Percentiles rank a stretch among this genome's conserved stretches.
Conservation (phyloP, 2,797 vertebrate genomes). For the Poeciliopsis presidionis region DNA sequence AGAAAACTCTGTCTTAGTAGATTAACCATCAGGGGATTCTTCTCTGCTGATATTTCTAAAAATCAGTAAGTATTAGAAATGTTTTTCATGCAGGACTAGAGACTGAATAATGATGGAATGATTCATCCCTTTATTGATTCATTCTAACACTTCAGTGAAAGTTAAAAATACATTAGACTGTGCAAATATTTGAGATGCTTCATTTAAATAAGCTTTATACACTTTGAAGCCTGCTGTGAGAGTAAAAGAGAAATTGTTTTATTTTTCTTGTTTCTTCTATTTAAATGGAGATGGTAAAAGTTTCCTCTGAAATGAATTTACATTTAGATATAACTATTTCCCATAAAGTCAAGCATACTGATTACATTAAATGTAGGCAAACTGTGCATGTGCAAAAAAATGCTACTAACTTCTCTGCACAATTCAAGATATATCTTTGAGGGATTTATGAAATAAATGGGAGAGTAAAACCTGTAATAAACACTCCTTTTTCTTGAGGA, state of each 20-base stretch:
- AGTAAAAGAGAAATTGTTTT: neutral
- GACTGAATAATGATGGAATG: neutral
- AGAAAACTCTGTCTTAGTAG: neutral
- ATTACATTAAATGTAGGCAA: neutral
- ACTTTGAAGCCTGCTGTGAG: no score
- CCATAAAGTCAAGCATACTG: neutral
- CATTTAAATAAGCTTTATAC: neutral
- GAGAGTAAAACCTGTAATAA: neutral
- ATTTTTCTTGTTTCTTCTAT: neutral
- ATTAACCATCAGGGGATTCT: neutral
- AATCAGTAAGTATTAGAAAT: neutral
- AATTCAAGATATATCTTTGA: neutral
- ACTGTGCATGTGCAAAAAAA: neutral
- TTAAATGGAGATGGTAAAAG: neutral
- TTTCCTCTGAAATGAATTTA: neutral
- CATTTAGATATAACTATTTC: neutral
- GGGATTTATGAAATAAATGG: neutral
- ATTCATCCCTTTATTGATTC: neutral
- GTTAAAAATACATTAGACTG: neutral
- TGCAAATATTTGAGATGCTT: neutral
- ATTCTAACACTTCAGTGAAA: neutral
- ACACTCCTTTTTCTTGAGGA: neutral
- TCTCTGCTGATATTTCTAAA: neutral
- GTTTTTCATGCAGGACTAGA: neutral
- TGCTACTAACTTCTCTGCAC: neutral